Conservation (phyloP, 35 echinoderm and acorn worm species). For the Ophiothrix spiculata region DNA sequence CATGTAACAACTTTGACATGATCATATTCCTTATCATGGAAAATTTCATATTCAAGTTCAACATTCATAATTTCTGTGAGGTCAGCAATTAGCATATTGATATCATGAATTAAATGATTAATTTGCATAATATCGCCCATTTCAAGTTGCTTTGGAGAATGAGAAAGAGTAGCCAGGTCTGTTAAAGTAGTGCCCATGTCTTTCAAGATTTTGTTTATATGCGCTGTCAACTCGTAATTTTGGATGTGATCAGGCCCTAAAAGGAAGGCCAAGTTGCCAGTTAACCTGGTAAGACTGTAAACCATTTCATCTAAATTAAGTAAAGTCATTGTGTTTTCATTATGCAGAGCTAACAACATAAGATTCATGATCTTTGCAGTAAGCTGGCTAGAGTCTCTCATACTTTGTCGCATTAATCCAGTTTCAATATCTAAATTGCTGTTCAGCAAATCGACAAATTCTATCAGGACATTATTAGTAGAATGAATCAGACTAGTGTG, state of each 20-base stretch:
- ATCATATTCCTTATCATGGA: conserved; percentile 6
- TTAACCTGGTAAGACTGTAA: conserved; percentile 45
- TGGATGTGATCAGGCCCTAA: conserved; percentile 49
- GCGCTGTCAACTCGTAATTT: conserved; percentile 35
- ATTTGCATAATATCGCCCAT: conserved; percentile 65
- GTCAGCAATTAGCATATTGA: conserved; percentile 42
- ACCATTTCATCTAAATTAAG: conserved; percentile 8
- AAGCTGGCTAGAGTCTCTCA: conserved; percentile 22
- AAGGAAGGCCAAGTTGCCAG: conserved; percentile 67
- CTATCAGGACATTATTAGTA: conserved; percentile 1
- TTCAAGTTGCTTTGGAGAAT: conserved; percentile 48
- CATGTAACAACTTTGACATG: conserved; percentile 31
- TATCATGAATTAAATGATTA: conserved; percentile 45
- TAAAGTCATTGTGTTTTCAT: not conserved
- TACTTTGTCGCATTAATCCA: not conserved
- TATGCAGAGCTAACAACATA: conserved; percentile 37
- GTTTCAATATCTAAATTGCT: not conserved
- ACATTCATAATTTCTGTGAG: conserved; percentile 45
- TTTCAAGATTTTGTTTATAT: conserved; percentile 49
- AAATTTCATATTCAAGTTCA: conserved; percentile 46
- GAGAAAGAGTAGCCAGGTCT: conserved; percentile 42
- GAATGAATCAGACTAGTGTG: conserved; percentile 11
- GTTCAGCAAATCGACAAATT: conserved; percentile 8
- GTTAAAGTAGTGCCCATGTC: conserved; percentile 52
- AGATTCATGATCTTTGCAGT: conserved; percentile 69